Base-by-base conservation (phyloP, 2,888 invertebrate species). In the Silvanus unidentatus region DNA sequence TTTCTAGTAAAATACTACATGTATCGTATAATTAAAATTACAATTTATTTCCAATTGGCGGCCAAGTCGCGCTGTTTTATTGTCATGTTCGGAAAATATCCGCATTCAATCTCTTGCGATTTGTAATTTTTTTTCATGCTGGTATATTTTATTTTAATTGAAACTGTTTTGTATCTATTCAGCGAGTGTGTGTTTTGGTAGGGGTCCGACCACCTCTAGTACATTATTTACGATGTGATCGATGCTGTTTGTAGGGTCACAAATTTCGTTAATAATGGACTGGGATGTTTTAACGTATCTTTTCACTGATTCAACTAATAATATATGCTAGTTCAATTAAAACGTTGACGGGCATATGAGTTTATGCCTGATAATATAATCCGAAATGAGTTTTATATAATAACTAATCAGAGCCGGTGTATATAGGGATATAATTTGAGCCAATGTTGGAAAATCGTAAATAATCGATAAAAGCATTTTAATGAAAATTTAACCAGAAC, bases 1-100 rank as follows among this genome's bases (percentile, higher is more conserved):
- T 62, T 22, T 50, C 45, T 40, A 43, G 50, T 48, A 47, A 66
- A 66, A 65, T 66, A 65, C 63, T 60, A 62, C 64, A 60, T 59
- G 66, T 62, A 63, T 59, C 60, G 62, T 64, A 62, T 65, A 67
- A 68, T 68, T 68, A 68, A 68, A 68, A 65, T 56, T 64, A 65
- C 65, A 60, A 68, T 67, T 68, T 66, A 66, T 68, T 61, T 62
- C 61, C 61, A 58, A 63, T 65, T 59, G 61, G 57, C 53, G 54
- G 47, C 41, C 48, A 52, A 52, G 55, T 57, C 49, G 53, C 49
- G 50, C 49, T 52, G 8, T 59, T 60, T 62, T 61, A 59, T 62
- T 64, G 62, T 61, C 62, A 56, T 59, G 59, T 59, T 55, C 44
- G 42, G 55, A 54, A 57, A 59, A 57, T 59, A 62, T 62, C 59